Evolutionary conservation across 2,888 invertebrate genomes (phyloP).

Genomic region (Phortica magna): DNA sequence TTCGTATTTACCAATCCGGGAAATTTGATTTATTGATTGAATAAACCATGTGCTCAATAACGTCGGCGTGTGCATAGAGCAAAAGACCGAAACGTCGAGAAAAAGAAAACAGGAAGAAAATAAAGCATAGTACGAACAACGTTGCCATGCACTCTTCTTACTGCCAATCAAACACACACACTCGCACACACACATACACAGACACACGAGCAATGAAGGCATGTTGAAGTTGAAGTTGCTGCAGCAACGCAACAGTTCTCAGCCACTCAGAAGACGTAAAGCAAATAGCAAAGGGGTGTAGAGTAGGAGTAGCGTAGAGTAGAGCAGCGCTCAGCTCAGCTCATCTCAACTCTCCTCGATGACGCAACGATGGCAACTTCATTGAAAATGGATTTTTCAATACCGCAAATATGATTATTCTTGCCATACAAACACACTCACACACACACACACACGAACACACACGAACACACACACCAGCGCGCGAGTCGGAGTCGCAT

Average conservation of each 20-base stretch:
- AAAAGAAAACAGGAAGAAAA: background rate
- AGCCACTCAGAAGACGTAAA: background rate
- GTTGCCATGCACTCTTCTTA: background rate
- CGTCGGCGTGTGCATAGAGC: background rate
- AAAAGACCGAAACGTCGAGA: too few relatives aligned
- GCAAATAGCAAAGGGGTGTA: background rate
- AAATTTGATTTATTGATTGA: conserved; percentile 65
- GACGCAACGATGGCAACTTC: conserved; percentile 1
- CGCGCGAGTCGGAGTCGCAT: conserved; percentile 28
- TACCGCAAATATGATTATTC: conserved; percentile 24
- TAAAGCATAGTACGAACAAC: background rate
- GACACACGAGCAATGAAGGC: conserved; percentile 1
- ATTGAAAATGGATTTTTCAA: conserved; percentile 19
- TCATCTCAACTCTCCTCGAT: background rate
- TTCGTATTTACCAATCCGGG: conserved; percentile 44
- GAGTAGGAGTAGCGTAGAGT: too few relatives aligned
- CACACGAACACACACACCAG: background rate
- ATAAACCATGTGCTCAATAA: conserved; percentile 11
- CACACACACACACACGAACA: background rate
- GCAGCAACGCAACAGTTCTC: background rate
- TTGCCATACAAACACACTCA: conserved; percentile 3
- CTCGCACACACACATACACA: background rate
- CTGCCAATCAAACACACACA: too few relatives aligned
- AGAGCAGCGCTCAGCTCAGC: background rate
- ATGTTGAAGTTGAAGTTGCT: conserved; percentile 4